A percentile compares a stretch with the other conserved stretches of the same genome.
These are phyloP conservation scores for Mimachlamys varia DNA, from an alignment of 2,888 invertebrate genomes.

Conservation along the genomic window DNA sequence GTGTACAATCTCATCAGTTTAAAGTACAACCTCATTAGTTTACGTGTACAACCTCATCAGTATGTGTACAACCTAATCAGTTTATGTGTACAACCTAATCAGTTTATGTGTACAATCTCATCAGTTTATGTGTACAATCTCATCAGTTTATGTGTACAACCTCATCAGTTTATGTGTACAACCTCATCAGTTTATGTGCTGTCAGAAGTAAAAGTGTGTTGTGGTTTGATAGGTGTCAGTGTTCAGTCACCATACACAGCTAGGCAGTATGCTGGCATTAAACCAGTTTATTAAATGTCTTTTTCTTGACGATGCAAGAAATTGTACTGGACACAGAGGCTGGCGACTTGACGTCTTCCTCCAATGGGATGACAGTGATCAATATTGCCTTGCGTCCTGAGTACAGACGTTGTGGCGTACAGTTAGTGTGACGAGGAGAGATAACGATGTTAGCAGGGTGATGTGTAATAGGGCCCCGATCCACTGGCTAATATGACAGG, in stretches of 20 bases:
- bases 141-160: too few species aligned
- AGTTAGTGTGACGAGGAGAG: not conserved
- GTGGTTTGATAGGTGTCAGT: not conserved
- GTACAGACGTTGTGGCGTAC: not conserved
- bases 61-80: too few species aligned
- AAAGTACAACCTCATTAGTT: too few species aligned
- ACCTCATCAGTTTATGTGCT: too few species aligned
- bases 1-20: too few species aligned
- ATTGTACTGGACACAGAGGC: not conserved
- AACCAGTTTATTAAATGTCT: not conserved
- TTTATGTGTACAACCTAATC: too few species aligned
- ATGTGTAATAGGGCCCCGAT: not conserved
- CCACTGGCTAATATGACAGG: conserved; percentile 9
- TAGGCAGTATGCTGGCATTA: not conserved
- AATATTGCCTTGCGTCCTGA: not conserved
- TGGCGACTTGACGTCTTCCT: not conserved
- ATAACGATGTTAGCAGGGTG: conserved; percentile 1
- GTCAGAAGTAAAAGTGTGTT: too few species aligned
- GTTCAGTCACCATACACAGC: not conserved
- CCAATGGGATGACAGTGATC: not conserved
- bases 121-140: too few species aligned
- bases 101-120: too few species aligned
- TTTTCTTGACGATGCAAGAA: not conserved
- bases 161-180: too few species aligned
- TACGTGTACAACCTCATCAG: too few species aligned